Percentiles rank a stretch among this genome's conserved stretches.
phyloP scores from a whole-genome alignment of 2,113 vertebrate species.

The Falcunculus frontatus region DNA sequence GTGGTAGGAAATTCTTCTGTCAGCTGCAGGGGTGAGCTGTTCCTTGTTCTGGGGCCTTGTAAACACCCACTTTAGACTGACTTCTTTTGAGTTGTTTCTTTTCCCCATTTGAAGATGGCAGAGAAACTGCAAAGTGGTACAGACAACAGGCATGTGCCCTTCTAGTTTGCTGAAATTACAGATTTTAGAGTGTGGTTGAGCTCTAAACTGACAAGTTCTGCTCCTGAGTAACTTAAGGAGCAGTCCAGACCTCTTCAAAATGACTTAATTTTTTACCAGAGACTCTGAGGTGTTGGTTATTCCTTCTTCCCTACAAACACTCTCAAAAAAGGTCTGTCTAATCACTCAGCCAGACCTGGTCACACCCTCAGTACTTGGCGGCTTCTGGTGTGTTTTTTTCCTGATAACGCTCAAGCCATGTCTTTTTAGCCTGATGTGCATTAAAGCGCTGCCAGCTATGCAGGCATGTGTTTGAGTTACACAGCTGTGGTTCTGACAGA shows the following conservation, averaged over 20 bases:
- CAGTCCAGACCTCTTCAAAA: not conserved
- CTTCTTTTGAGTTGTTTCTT: not conserved
- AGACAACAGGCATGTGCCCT: not conserved
- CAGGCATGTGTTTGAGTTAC: not conserved
- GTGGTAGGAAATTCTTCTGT: not conserved
- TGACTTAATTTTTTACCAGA: not conserved
- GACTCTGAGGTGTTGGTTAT: not conserved
- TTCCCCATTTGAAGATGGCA: not conserved
- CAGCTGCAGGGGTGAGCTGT: not conserved
- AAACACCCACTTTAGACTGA: not conserved
- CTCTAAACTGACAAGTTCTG: not conserved
- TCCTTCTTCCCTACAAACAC: not conserved
- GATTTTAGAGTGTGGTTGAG: not conserved
- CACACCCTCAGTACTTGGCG: constrained; percentile 1
- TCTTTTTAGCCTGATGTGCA: not conserved
- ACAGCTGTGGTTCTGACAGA: not conserved
- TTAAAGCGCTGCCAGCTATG: not conserved
- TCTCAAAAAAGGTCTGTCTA: not conserved
- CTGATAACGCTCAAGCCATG: not conserved
- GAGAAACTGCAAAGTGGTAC: not conserved
- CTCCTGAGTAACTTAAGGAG: not conserved
- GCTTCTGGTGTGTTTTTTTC: not conserved
- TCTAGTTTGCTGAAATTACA: not conserved
- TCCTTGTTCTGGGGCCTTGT: not conserved
- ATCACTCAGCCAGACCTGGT: constrained; percentile 29